Evolutionary conservation across 2,113 vertebrate genomes (phyloP), one percentile per base, ranked within the genome.

Genomic region (Tragulus kanchil): DNA sequence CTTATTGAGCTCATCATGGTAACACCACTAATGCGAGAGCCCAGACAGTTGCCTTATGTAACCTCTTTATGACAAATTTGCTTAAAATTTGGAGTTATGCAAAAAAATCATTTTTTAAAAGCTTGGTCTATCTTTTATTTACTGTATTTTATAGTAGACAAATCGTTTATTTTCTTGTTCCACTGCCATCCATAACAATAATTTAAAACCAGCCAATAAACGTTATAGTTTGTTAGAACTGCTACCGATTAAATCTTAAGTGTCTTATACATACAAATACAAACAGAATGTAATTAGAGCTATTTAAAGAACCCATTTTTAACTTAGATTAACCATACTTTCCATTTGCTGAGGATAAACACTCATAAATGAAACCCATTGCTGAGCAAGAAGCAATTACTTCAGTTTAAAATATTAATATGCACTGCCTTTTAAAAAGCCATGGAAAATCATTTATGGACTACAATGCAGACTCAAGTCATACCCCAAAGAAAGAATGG

Each of bases 351-450:
- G 90, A 96, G 96, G 99, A 98, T 98, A 99, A 99, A 99, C 98
- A 98, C 98, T 98, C 98, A 98, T 99, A 99, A 99, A 99, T 98
- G 98, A 99, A 99, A 98, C 94, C 98, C 98, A 98, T 97, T 98
- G 98, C 98, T 97, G 97, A 99, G 98, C 98, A 98, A 98, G 98
- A 99, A 99, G 99, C 98, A 99, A 99, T 99, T 99, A 99, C 98
- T 98, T 99, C 98, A 98, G 98, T 98, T 99, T 99, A 99, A 99
- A 99, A 99, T 99, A 99, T 99, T 99, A 99, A 99, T 99, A 99
- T 94, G 95, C 82, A 94, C 90, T 77, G 98, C 98, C 98, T 98
- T 99, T 99, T 98, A 97, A 98, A 98, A 99, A 98, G 98, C 98
- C 62, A 64, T 98, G 95, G 98, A 99, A 99, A 98, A 98, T 98